phyloP scores from a whole-genome alignment of 2,113 vertebrate genomes.

The Rafetus swinhoei region DNA sequence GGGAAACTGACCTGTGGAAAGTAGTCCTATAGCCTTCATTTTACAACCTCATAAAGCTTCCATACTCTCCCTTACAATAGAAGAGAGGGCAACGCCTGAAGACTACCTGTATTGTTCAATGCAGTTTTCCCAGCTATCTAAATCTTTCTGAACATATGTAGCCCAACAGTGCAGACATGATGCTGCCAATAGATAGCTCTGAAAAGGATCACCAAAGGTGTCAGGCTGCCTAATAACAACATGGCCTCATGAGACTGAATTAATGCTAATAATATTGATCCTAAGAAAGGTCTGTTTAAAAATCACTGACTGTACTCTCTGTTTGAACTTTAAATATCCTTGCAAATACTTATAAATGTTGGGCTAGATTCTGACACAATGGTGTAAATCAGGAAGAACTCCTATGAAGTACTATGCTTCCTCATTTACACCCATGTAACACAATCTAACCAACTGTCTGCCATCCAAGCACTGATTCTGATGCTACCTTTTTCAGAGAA shows the following conservation, averaged over 20 bases:
- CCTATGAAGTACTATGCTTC: not conserved
- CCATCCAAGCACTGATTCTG: not conserved
- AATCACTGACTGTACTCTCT: not conserved
- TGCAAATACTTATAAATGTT: not conserved
- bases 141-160: not conserved
- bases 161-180: not conserved
- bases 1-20: not conserved
- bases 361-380: not conserved
- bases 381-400: not conserved
- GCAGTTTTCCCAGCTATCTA: not conserved
- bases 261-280: not conserved
- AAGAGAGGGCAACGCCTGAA: not conserved
- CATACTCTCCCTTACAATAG: not conserved
- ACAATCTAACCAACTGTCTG: not conserved
- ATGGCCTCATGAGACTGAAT: not conserved
- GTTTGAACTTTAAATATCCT: not conserved
- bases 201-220: not conserved
- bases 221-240: not conserved
- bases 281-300: not conserved
- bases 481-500: not conserved
- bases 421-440: not conserved
- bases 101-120: not conserved
- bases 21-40: not conserved
- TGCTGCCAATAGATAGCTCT: not conserved
- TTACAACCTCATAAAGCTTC: not conserved